Conservation (phyloP, 1,140 invertebrate species). For the Ericerus pela region DNA sequence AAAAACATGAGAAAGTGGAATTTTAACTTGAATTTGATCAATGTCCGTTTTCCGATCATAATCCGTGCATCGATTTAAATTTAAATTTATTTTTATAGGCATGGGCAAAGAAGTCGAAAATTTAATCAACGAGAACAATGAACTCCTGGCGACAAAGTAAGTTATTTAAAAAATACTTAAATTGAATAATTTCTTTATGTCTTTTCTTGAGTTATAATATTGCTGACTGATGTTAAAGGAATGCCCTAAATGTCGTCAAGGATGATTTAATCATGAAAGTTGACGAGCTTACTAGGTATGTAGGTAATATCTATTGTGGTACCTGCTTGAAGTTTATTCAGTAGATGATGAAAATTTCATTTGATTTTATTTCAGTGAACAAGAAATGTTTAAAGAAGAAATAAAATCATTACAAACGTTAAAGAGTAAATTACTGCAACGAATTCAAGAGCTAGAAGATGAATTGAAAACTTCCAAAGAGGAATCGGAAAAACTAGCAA, state of each 20-base stretch:
- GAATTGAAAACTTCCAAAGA: constrained; percentile 77
- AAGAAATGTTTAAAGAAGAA: constrained; percentile 91
- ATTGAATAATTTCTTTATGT: too few relatives aligned
- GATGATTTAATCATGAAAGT: constrained; percentile 98
- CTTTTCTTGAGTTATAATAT: too few relatives aligned
- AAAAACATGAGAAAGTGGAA: too few relatives aligned
- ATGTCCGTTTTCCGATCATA: too few relatives aligned
- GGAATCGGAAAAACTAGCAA: constrained; percentile 46
- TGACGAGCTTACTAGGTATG: constrained; percentile 87
- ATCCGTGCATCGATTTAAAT: too few relatives aligned
- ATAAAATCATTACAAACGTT: constrained; percentile 69
- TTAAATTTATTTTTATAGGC: constrained; percentile 47
- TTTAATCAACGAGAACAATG: constrained; percentile 96
- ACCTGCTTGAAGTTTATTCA: too few relatives aligned
- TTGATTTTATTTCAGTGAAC: constrained; percentile 75
- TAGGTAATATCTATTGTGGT: too few relatives aligned
- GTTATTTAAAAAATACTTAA: constrained; percentile 38
- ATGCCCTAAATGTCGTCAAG: constrained; percentile 98
- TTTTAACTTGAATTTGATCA: too few relatives aligned
- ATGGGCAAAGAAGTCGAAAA: constrained; percentile 99
- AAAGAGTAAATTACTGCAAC: constrained; percentile 59
- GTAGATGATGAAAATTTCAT: too few relatives aligned
- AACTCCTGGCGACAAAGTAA: too few relatives aligned
- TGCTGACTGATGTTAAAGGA: constrained; percentile 60
- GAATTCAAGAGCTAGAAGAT: constrained; percentile 75